phyloP scores from a whole-genome alignment of 2,888 invertebrate species.

The Autographa gamma region DNA sequence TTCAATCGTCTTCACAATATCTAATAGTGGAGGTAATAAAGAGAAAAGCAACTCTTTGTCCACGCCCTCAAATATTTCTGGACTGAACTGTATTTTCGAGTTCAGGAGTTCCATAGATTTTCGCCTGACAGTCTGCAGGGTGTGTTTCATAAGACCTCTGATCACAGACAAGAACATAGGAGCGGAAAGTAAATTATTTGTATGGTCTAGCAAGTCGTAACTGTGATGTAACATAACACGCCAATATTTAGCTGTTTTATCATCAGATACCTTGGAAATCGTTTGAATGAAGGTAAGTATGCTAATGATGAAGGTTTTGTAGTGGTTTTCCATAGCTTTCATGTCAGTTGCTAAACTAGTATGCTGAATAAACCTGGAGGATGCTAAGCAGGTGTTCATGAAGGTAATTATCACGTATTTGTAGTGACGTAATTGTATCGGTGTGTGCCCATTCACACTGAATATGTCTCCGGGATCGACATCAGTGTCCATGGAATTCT shows the following conservation, averaged over 20 bases:
- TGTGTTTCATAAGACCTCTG: slow-evolving; percentile 92
- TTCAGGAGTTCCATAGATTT: slow-evolving; percentile 96
- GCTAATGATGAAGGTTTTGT: slow-evolving; percentile 92
- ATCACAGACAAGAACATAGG: slow-evolving; percentile 94
- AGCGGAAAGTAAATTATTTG: slow-evolving; percentile 93
- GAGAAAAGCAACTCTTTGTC: slow-evolving; percentile 86
- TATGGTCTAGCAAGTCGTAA: slow-evolving; percentile 94
- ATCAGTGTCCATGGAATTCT: slow-evolving; percentile 80
- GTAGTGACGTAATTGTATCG: slow-evolving; percentile 94
- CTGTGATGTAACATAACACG: slow-evolving; percentile 93
- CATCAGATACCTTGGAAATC: slow-evolving; percentile 90
- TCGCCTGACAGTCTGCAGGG: slow-evolving; percentile 91
- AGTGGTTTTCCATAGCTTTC: slow-evolving; percentile 89
- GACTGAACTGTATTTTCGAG: slow-evolving; percentile 92
- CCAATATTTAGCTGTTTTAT: slow-evolving; percentile 93
- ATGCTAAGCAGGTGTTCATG: slow-evolving; percentile 91
- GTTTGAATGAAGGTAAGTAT: slow-evolving; percentile 91
- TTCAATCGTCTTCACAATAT: slow-evolving; percentile 88
- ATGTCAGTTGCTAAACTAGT: slow-evolving; percentile 87
- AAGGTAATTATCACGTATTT: slow-evolving; percentile 94
- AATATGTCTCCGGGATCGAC: slow-evolving; percentile 88
- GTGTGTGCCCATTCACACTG: slow-evolving; percentile 90
- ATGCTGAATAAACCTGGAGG: slow-evolving; percentile 91
- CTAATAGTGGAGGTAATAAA: slow-evolving; percentile 90
- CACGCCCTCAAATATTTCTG: slow-evolving; percentile 89